Evolutionary conservation across 1,140 invertebrate species (phyloP).

Genomic region (Pygmarrhopalites habei): DNA sequence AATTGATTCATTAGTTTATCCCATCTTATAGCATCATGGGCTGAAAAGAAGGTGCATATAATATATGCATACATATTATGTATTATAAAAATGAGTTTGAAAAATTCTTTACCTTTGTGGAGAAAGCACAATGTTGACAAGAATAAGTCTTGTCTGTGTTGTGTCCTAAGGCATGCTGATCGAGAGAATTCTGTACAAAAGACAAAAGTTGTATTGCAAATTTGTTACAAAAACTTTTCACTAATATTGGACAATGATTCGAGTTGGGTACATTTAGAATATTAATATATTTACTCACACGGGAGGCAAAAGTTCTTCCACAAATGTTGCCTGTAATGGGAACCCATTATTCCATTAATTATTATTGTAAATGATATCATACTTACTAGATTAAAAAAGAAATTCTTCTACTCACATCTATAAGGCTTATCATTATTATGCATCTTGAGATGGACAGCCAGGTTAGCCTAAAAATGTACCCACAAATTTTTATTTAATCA

Average conservation of each 20-base stretch:
- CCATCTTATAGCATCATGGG: too few relatives aligned
- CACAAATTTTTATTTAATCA: too few relatives aligned
- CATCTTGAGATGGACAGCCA: constrained; percentile 42
- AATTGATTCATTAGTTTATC: too few relatives aligned
- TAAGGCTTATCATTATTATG: constrained; percentile 45
- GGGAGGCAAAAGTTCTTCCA: constrained; percentile 49
- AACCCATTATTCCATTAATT: background rate
- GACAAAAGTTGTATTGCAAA: too few relatives aligned
- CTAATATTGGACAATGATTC: too few relatives aligned
- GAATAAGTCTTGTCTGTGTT: constrained; percentile 51
- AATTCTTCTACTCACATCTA: constrained; percentile 39
- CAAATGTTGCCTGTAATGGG: constrained; percentile 46
- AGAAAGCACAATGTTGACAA: constrained; percentile 59
- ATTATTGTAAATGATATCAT: background rate
- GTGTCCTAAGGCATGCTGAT: constrained; percentile 54
- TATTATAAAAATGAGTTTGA: too few relatives aligned
- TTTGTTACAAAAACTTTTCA: too few relatives aligned
- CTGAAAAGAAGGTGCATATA: too few relatives aligned
- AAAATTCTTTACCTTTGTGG: too few relatives aligned
- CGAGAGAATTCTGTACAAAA: constrained; percentile 49
- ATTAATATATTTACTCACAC: too few relatives aligned
- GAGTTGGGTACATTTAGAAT: too few relatives aligned
- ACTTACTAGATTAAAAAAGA: background rate
- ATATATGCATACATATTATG: too few relatives aligned
- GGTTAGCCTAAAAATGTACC: constrained; percentile 40